Conservation (phyloP, 2,888 invertebrate genomes). For the Yponomeuta plumbellus region DNA sequence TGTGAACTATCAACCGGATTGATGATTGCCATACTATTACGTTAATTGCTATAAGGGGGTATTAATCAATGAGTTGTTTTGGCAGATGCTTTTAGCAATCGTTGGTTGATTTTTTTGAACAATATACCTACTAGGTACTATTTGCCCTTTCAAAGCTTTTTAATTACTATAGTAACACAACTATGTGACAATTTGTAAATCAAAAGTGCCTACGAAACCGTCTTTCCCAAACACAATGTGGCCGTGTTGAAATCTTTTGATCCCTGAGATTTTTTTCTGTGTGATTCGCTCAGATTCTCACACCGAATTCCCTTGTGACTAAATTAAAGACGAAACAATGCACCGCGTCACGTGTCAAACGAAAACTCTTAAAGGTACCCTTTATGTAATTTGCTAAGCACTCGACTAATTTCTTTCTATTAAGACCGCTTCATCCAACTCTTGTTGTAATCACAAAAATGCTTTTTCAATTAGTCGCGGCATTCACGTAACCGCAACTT, state of each 20-base stretch:
- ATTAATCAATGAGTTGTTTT: background rate
- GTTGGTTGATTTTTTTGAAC: no score
- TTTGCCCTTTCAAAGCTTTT: background rate
- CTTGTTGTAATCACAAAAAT: background rate
- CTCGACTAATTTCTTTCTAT: background rate
- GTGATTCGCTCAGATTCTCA: constrained; percentile 50
- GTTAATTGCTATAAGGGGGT: background rate
- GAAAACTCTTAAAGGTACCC: constrained; percentile 16
- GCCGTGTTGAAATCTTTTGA: constrained; percentile 48
- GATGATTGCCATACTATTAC: background rate
- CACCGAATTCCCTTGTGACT: constrained; percentile 60
- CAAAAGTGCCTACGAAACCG: background rate
- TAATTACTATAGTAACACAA: background rate
- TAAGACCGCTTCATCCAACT: background rate
- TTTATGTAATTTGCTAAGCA: background rate
- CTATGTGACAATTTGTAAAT: constrained; percentile 3
- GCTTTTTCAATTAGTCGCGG: background rate
- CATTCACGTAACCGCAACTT: constrained; percentile 26
- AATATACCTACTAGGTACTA: no score
- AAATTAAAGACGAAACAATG: constrained; percentile 51
- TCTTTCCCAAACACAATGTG: constrained; percentile 46
- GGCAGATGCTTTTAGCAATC: background rate
- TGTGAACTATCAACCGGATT: constrained; percentile 20
- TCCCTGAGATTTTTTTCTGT: constrained; percentile 56
- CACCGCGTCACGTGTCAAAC: constrained; percentile 37